Evolutionary conservation across 2,888 invertebrate genomes (phyloP).

Genomic region (Torymus auratus): DNA sequence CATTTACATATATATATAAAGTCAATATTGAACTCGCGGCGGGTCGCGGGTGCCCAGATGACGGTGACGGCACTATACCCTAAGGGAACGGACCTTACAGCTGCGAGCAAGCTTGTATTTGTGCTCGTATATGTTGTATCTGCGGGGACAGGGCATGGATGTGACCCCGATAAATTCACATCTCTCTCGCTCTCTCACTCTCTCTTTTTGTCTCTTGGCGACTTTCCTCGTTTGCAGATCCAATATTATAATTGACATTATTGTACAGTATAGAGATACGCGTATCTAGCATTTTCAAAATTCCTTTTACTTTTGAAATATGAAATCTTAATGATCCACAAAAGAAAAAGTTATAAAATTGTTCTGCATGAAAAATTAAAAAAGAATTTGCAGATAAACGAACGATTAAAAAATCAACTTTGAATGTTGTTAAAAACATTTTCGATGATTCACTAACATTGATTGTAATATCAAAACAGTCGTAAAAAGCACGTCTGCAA

Average conservation of each 20-base stretch:
- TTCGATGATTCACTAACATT: background rate
- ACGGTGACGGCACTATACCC: constrained; percentile 22
- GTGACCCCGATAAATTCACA: constrained; percentile 45
- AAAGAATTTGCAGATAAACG: too few species aligned
- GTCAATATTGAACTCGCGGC: background rate
- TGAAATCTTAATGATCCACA: too few species aligned
- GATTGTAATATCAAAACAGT: background rate
- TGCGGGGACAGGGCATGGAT: constrained; percentile 19
- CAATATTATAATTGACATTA: too few species aligned
- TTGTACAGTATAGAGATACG: too few species aligned
- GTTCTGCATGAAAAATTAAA: background rate
- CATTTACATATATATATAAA: background rate
- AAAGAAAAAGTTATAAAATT: background rate
- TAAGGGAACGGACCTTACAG: constrained; percentile 22
- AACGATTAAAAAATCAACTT: too few species aligned
- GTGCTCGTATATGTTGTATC: constrained; percentile 46
- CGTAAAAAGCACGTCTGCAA: too few species aligned
- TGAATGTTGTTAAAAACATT: too few species aligned
- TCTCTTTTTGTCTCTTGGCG: background rate
- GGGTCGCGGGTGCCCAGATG: background rate
- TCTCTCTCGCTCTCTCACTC: constrained; percentile 14
- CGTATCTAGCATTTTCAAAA: too few species aligned
- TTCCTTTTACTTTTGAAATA: too few species aligned
- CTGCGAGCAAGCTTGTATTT: background rate
- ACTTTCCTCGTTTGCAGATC: too few species aligned